Conservation (phyloP, 2,888 invertebrate species). For the Hoplodrina ambigua region DNA sequence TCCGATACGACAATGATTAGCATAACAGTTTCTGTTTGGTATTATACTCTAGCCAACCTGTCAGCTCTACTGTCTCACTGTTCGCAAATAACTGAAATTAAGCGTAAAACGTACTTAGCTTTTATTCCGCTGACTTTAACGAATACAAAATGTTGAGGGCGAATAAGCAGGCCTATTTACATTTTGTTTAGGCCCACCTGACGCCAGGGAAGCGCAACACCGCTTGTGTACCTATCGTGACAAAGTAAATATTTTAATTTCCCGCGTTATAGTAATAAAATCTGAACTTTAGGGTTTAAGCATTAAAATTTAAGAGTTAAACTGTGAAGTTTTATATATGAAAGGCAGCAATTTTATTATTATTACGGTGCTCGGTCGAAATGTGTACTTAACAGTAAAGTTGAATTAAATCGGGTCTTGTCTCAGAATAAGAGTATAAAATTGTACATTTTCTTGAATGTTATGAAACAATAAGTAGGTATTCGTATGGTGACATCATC, state of each 20-base stretch:
- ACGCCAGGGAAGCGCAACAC: constrained; percentile 68
- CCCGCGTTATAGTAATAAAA: constrained; percentile 57
- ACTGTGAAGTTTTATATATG: constrained; percentile 32
- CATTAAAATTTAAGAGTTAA: constrained; percentile 37
- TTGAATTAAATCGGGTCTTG: constrained; percentile 54
- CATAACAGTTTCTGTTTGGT: constrained; percentile 3
- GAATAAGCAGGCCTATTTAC: constrained; percentile 83
- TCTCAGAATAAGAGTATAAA: constrained; percentile 49
- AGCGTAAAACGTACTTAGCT: constrained; percentile 70
- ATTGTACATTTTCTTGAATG: constrained; percentile 52
- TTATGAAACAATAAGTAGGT: constrained; percentile 58
- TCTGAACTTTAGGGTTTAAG: constrained; percentile 27
- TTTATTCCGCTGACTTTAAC: constrained; percentile 78
- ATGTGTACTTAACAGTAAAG: constrained; percentile 37
- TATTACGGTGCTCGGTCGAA: constrained; percentile 18
- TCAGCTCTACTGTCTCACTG: constrained; percentile 40
- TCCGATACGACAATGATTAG: neutral
- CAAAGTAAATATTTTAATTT: constrained; percentile 69
- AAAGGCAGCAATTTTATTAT: constrained; percentile 38
- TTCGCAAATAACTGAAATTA: constrained; percentile 69
- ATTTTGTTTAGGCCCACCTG: constrained; percentile 83
- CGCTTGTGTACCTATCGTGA: constrained; percentile 64
- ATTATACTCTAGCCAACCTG: neutral
- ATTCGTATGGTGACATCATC: constrained; percentile 53
- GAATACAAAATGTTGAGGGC: constrained; percentile 78